phyloP scores from a whole-genome alignment of 2,113 vertebrate genomes.

The Collichthys lucidus region DNA sequence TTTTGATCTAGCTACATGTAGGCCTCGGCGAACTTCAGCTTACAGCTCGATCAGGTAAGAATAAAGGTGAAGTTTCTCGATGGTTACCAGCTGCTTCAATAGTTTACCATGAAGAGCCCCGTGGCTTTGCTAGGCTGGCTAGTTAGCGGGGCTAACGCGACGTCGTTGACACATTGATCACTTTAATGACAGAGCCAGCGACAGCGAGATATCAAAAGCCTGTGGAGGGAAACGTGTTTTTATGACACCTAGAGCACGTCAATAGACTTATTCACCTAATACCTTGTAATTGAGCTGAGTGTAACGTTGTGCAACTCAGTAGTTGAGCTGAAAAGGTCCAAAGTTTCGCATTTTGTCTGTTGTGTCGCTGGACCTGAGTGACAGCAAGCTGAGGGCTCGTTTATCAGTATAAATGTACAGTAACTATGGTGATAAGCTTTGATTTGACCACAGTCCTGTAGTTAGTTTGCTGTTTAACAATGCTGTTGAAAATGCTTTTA shows the following conservation, averaged over 20 bases:
- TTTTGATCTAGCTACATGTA: conserved; percentile 38
- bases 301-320: background rate
- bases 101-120: background rate
- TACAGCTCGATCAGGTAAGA: conserved; percentile 63
- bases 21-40: background rate
- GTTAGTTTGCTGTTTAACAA: background rate
- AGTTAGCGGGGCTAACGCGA: conserved; percentile 49
- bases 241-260: background rate
- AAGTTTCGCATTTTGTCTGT: background rate
- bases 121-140: conserved; percentile 41
- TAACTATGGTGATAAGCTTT: too few relatives aligned
- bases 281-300: background rate
- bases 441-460: background rate
- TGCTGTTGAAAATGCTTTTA: background rate
- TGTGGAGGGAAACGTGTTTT: background rate
- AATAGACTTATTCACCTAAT: background rate
- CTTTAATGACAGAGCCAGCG: background rate
- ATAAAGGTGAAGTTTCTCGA: accelerated
- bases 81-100: too few relatives aligned
- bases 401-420: background rate
- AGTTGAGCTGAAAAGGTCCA: background rate
- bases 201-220: background rate
- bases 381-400: background rate
- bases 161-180: conserved; percentile 13
- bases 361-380: background rate